Evolutionary conservation across 2,888 invertebrate genomes (phyloP).

Genomic region (Drosophila gaucha): DNA sequence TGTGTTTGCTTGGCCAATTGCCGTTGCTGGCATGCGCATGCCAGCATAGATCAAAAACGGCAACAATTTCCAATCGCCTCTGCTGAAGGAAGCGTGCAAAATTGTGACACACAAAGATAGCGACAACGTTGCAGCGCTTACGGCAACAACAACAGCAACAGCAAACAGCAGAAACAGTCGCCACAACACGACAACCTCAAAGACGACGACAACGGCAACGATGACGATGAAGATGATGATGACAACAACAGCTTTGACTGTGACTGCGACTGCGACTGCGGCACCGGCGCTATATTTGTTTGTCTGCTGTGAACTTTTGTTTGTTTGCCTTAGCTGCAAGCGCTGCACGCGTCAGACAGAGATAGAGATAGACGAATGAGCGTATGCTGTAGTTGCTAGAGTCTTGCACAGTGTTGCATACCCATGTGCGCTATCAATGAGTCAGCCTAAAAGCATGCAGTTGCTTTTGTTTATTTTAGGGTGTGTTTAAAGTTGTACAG

Average conservation of each 20-base stretch:
- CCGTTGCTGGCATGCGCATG: constrained; percentile 71
- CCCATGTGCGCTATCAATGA: constrained; percentile 23
- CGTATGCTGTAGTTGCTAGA: constrained; percentile 4
- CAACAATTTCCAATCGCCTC: constrained; percentile 66
- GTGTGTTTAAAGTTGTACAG: background rate
- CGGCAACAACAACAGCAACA: constrained; percentile 23
- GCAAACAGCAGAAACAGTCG: constrained; percentile 28
- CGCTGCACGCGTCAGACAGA: constrained; percentile 10
- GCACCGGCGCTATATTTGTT: constrained; percentile 52
- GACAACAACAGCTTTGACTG: constrained; percentile 24
- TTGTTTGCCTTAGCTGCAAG: constrained; percentile 33
- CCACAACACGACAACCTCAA: constrained; percentile 53
- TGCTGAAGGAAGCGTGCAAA: constrained; percentile 73
- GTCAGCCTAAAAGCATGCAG: constrained; percentile 33
- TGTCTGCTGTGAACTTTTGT: constrained; percentile 47
- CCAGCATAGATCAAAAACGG: constrained; percentile 76
- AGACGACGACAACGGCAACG: constrained; percentile 28
- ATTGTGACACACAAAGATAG: constrained; percentile 79
- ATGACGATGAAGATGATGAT: constrained; percentile 23
- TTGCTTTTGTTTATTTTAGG: background rate
- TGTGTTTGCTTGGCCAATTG: constrained; percentile 66
- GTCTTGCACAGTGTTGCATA: constrained; percentile 36
- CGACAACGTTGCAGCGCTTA: constrained; percentile 39
- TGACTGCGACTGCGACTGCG: constrained; percentile 1
- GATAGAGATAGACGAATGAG: background rate